Conservation (phyloP, 2,113 vertebrate species). For the Embiotoca jacksoni region DNA sequence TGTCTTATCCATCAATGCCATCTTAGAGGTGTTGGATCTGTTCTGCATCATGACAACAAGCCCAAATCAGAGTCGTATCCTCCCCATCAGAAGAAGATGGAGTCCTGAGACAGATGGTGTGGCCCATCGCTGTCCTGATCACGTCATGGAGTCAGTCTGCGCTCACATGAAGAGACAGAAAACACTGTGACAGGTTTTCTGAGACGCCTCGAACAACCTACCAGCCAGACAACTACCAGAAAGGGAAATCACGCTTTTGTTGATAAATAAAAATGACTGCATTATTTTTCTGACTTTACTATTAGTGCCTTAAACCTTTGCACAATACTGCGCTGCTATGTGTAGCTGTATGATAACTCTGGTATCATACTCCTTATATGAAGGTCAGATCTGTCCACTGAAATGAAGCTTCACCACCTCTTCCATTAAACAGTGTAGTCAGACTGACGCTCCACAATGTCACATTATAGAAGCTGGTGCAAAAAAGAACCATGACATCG, state of each 20-base stretch:
- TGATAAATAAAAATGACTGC: too few species aligned
- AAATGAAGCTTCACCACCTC: background rate
- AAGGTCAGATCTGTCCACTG: background rate
- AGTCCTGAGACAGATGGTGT: background rate
- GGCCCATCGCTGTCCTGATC: background rate
- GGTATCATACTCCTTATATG: background rate
- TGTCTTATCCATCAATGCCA: background rate
- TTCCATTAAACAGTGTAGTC: background rate
- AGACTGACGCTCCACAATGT: background rate
- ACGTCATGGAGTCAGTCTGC: background rate
- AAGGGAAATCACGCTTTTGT: too few species aligned
- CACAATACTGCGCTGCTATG: too few species aligned
- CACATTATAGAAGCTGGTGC: background rate
- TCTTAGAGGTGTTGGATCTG: background rate
- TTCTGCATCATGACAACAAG: background rate
- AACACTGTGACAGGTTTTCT: background rate
- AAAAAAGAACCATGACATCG: background rate
- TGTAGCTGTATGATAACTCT: background rate
- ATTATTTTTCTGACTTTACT: background rate
- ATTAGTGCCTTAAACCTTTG: background rate
- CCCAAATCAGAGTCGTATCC: background rate
- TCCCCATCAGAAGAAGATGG: too few species aligned
- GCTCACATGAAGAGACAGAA: background rate
- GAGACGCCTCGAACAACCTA: background rate
- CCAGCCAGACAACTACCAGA: too few species aligned